These are phyloP conservation scores for Manis crassicaudata DNA, from an alignment of 2,797 vertebrate genomes.

Conservation along the genomic window DNA sequence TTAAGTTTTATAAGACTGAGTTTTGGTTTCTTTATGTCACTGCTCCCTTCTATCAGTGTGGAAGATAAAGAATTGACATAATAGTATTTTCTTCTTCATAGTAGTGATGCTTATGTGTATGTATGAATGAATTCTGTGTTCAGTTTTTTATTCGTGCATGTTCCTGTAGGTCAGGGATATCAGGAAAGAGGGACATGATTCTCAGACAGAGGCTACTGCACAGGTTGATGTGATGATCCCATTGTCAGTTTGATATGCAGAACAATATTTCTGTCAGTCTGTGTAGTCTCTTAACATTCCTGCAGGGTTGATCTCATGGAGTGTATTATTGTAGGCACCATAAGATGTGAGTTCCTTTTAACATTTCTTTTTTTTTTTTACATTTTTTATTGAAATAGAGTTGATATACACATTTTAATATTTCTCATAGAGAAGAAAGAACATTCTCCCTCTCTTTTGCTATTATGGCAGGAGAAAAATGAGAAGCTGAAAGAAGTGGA, in stretches of 20 bases:
- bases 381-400: too few species aligned
- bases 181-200: neutral
- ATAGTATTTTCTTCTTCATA: neutral
- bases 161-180: neutral
- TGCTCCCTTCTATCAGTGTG: neutral
- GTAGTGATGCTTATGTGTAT: neutral
- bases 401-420: neutral
- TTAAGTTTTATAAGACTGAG: neutral
- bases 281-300: neutral
- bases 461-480: neutral
- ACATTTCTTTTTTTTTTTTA: neutral
- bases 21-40: neutral
- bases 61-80: neutral
- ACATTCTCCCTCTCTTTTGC: neutral
- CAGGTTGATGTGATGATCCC: neutral
- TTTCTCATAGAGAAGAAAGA: constrained; percentile 26
- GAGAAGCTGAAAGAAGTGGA: neutral
- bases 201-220: neutral
- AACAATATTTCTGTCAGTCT: neutral
- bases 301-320: neutral
- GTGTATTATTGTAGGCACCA: constrained; percentile 14
- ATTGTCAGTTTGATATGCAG: neutral
- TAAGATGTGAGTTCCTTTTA: neutral
- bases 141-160: constrained; percentile 20
- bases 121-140: neutral